These are phyloP conservation scores for Notiomystis cincta DNA, from an alignment of 2,113 vertebrate genomes.

Conservation along the genomic window DNA sequence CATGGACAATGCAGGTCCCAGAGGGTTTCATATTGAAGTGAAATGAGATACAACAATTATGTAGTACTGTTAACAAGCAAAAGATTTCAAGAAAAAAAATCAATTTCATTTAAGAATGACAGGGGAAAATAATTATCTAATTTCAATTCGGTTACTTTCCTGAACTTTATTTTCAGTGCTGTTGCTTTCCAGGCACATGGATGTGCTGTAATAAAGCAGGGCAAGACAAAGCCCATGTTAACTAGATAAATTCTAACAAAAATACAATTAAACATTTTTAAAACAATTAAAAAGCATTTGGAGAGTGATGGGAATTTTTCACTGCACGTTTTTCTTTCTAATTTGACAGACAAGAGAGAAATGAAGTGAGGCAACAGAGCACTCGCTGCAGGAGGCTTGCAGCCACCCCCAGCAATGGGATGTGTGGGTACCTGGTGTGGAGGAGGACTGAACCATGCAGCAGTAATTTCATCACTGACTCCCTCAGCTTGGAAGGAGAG, in stretches of 20 bases:
- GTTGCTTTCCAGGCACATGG: background rate
- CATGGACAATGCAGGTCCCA: background rate
- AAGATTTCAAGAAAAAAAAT: background rate
- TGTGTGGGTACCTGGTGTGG: fast-evolving
- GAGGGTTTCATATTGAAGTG: background rate
- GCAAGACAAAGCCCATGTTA: background rate
- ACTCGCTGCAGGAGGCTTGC: background rate
- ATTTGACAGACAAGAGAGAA: background rate
- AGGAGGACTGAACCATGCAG: background rate
- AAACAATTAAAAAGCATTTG: fast-evolving
- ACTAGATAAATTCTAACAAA: background rate
- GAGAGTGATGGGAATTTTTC: background rate
- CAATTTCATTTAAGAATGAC: background rate
- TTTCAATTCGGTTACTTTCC: background rate
- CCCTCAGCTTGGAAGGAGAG: background rate
- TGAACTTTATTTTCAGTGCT: background rate
- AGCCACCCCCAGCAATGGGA: background rate
- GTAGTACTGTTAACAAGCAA: background rate
- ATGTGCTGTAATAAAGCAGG: background rate
- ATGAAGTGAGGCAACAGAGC: background rate
- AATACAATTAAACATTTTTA: too few relatives aligned
- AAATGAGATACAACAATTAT: background rate
- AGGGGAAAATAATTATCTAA: background rate
- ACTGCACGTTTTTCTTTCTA: background rate
- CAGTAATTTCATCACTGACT: background rate